Base-by-base conservation (phyloP, 1,140 invertebrate species). In the Eubasilissa regina region DNA sequence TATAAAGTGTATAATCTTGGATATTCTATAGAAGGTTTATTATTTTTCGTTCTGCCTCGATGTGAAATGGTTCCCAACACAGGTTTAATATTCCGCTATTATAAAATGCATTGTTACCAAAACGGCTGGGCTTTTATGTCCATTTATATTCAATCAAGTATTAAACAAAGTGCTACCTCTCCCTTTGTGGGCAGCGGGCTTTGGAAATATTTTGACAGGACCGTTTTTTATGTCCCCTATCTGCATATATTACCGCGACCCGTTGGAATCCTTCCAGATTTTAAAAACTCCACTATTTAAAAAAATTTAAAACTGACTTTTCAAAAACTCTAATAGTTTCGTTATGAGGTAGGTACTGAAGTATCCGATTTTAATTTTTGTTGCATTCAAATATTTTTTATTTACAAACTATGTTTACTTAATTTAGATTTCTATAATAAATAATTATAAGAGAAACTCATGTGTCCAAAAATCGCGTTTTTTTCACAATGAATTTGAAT, bases 131-230 rank as follows among this genome's bases (percentile, higher is more conserved):
- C 70, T 47, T 55, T 35, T 56, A 44, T 12, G 51, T 44, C 51
- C 70, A 56, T 74, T 74, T 56, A 74, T 74, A 70, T 66, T 77
- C 62, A 68, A 55, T 77, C 60, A 70, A 68, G 19, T 68, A 70
- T 77, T 68, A 77, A 77, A 77, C 75, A 77, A n/a, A 55, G 75
- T 68, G 75, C 53, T 48, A 77, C 75, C 75, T 77, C 19, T 19
- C 13, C 56, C 43, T 68, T 77, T 77, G 75, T 77, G 58, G 75
- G 56, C 17, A 66, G 51, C 56, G 35, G 48, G 55, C 53, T 66
- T 55, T 75, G 45, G 45, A 79, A 64, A 75, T 79, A 79, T 79
- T 79, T 79, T 79, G 78, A 79, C 78, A 75, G 78, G 51, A 19
- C 7, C 58, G 58, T 75, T 75, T 75, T 79, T 75, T 79, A 66